Evolutionary conservation across 2,113 vertebrate genomes (phyloP), one percentile per base, ranked within the genome.

Genomic region (Menidia beryllina): DNA sequence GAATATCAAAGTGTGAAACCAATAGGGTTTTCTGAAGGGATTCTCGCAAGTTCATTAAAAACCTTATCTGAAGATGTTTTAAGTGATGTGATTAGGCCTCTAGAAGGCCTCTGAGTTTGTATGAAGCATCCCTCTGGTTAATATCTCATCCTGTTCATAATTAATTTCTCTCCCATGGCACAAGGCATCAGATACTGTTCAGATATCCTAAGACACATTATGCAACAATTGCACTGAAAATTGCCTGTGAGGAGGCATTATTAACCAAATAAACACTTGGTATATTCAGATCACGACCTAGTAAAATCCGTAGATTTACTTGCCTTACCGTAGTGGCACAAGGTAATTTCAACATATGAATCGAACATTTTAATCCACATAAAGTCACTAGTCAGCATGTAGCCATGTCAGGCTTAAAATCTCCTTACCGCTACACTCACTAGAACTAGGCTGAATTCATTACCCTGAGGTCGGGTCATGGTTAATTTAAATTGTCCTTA

Each of bases 141-240:
- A 72, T 70, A 75, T 72, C 75, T 86, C 85, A 88, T 83, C 88
- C 79, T 81, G 79, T 88, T 86, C 69, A 87, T 84, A 87, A 91
- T 89, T 85, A 73, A 84, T 88, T 87, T 84, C 70, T 68, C 55
- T 77, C 51, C 27, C 63, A 39, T 1, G 21, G 66, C 65, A 74
- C 56, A 74, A 25, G 69, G 49, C 24, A 63, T 69, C 70, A 72
- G 69, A 81, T 77, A 69, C 57, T 57, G 78, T 77, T 80, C 52
- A 65, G 62, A 77, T 77, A 66, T 74, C 72, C 79, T 62, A 24
- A 63, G 86, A 85, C 77, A 69, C 67, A 82, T 87, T 88, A 86
- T 7, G 59, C 64, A 83, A 87, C 72, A 70, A 71, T 82, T 65
- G 56, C 69, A 75, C 75, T 60, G 63, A 75, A 66, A 70, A 75